Conservation (phyloP, 2,797 vertebrate species). For the Chelmon rostratus region DNA sequence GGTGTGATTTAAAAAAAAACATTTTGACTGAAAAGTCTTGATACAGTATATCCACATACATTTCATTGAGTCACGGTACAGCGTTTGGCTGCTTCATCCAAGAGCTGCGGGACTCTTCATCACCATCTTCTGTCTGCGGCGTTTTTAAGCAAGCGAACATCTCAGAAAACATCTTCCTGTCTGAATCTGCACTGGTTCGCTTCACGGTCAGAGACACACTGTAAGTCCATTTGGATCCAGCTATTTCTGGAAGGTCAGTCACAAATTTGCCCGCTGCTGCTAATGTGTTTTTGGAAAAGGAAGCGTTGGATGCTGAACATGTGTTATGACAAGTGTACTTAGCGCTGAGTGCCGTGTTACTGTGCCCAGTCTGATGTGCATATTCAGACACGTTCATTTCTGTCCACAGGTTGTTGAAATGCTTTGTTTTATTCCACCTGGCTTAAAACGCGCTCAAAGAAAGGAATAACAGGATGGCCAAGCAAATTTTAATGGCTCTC, state of each 20-base stretch:
- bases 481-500: not conserved
- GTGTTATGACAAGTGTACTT: conserved; percentile 1
- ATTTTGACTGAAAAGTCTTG: not conserved
- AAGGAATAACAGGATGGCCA: not conserved
- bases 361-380: conserved; percentile 14
- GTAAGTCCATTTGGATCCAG: not conserved
- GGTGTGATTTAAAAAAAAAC: not conserved
- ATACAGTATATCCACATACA: not conserved
- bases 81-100: not conserved
- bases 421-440: conserved; percentile 6
- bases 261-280: not conserved
- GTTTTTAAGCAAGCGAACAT: not conserved
- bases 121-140: not conserved
- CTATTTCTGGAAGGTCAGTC: not conserved
- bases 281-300: conserved; percentile 9
- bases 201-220: not conserved
- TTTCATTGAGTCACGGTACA: not conserved
- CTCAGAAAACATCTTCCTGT: not conserved
- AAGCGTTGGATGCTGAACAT: not conserved
- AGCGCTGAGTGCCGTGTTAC: conserved; percentile 7
- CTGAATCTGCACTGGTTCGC: not conserved
- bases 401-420: not conserved
- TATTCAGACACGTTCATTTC: conserved; percentile 11
- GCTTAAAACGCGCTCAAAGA: not conserved
- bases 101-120: not conserved